Evolutionary conservation across 1,140 invertebrate species (phyloP), one percentile per base, ranked within the genome.

Genomic region (Eupeodes corollae): DNA sequence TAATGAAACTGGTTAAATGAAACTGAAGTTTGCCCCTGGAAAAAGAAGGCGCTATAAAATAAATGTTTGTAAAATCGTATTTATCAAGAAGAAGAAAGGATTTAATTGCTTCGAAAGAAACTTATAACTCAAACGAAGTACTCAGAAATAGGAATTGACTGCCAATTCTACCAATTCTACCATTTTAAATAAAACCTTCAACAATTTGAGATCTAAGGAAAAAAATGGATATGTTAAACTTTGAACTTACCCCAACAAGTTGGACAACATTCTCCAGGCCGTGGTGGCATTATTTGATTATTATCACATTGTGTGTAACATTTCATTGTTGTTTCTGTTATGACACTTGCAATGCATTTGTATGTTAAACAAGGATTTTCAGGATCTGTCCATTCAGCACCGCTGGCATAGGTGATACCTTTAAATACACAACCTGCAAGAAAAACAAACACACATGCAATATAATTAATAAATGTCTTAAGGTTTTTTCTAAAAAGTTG

Each of bases 261-360:
- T 1, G 86, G 82, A 67, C 90, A 94, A 63, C 90, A 92, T 53
- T 86, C 78, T 31, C 88, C 82, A 13, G 79, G 75, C 12, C 68
- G 64, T 3, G 83, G 75, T n/a, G 82, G 77, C 32, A 78, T 70
- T 1, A 87, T 79, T 34, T 68, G 63, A 52, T 60, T 56, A 56
- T 82, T 75, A 56, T 82, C 76, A 63, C 89, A 92, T 1, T 86
- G 84, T 11, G 80, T 79, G 61, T 89, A 84, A 61, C 90, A 94
- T 48, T 83, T 79, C 15, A 83, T 73, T 44, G 74, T 71, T 1
- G 86, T 84, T 55, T 85, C 79, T 1, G 88, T 94, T 48, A 91
- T 73, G 30, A 92, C 82, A 10, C 88, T 87, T 15, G 86, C 87
- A 61, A 85, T 78, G 68, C 89, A 92, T 21, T 79, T 75, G 52